phyloP scores from a whole-genome alignment of 92 coral and sea anemone species.

The Chrysogorgia sp. region DNA sequence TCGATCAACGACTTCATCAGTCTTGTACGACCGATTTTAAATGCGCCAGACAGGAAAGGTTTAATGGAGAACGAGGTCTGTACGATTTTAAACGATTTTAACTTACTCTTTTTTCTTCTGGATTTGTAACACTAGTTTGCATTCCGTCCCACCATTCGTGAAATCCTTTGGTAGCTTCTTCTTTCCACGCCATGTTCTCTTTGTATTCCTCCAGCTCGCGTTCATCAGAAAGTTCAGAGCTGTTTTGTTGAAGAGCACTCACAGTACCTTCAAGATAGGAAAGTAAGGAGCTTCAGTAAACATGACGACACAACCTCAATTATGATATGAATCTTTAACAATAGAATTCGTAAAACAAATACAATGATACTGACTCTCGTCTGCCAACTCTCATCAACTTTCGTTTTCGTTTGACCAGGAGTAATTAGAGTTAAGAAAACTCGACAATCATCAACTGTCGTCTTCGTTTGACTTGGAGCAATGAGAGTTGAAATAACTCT shows the following conservation, averaged over 20 bases:
- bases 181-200: conserved; percentile 89
- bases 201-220: conserved; percentile 91
- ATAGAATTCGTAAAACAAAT: too few species aligned
- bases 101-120: conserved; percentile 81
- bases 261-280: conserved; percentile 90
- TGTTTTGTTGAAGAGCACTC: conserved; percentile 69
- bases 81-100: not conserved
- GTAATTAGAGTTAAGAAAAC: too few species aligned
- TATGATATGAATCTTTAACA: too few species aligned
- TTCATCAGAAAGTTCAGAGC: conserved; percentile 78
- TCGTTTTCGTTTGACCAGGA: too few species aligned
- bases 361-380: not conserved
- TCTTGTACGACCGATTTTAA: too few species aligned
- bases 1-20: too few species aligned
- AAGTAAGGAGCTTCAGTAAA: too few species aligned
- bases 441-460: too few species aligned
- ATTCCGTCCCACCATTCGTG: conserved; percentile 76
- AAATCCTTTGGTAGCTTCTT: conserved; percentile 79
- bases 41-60: not conserved
- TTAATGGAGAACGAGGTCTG: not conserved
- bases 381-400: too few species aligned
- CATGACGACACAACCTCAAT: too few species aligned
- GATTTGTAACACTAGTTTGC: conserved; percentile 58
- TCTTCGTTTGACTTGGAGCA: too few species aligned
- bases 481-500: too few species aligned